phyloP scores from a whole-genome alignment of 2,888 invertebrate species.

The Lasioglossum villosulum region DNA sequence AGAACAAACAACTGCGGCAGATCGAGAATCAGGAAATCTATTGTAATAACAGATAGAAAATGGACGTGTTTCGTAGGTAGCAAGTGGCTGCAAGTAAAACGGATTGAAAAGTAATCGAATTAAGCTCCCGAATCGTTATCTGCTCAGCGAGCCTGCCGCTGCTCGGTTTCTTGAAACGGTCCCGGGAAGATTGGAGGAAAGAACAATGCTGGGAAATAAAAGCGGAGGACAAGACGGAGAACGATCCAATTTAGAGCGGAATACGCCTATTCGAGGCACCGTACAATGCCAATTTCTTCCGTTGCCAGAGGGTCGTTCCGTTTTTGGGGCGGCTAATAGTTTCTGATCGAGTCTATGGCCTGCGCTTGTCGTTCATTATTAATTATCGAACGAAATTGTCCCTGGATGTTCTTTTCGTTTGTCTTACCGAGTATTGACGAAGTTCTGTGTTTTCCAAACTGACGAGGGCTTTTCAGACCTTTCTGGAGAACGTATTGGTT shows the following conservation, averaged over 20 bases:
- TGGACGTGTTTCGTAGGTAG: conserved; percentile 32
- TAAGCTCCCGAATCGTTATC: conserved; percentile 62
- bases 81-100: conserved; percentile 35
- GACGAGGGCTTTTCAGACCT: background rate
- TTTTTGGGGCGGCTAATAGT: conserved; percentile 60
- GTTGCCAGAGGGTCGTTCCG: conserved; percentile 52
- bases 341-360: conserved; percentile 51
- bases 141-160: conserved; percentile 33
- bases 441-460: background rate
- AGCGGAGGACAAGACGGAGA: conserved; percentile 56
- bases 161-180: conserved; percentile 55
- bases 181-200: conserved; percentile 58
- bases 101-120: conserved; percentile 64
- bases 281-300: conserved; percentile 65
- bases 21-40: conserved; percentile 18
- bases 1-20: background rate
- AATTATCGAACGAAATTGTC: conserved; percentile 55
- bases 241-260: conserved; percentile 65
- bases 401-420: background rate
- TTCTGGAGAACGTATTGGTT: background rate
- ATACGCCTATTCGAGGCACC: conserved; percentile 61
- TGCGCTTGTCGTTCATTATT: conserved; percentile 72
- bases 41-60: conserved; percentile 26
- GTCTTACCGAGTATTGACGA: background rate
- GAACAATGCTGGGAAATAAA: conserved; percentile 60